Conservation (phyloP, 2,888 invertebrate species). For the Papilio gigon region DNA sequence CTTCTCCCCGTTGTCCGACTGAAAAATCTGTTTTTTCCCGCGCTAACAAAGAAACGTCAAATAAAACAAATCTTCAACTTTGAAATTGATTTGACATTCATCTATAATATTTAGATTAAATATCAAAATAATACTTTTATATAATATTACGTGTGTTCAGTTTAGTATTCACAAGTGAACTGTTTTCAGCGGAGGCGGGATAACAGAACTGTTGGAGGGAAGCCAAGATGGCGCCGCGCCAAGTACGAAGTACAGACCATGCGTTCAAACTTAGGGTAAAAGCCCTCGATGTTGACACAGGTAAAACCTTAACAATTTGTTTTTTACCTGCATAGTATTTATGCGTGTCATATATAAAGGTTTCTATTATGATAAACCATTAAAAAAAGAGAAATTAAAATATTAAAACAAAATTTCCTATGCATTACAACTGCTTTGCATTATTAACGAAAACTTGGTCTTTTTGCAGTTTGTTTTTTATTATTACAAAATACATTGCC, state of each 20-base stretch:
- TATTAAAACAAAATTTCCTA: too few relatives aligned
- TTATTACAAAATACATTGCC: too few relatives aligned
- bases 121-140: constrained; percentile 47
- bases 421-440: too few relatives aligned
- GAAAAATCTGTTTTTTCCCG: constrained; percentile 50
- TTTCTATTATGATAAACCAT: too few relatives aligned
- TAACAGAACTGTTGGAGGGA: constrained; percentile 59
- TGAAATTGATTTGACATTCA: constrained; percentile 20
- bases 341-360: too few relatives aligned
- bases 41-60: constrained; percentile 49
- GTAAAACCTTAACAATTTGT: not conserved
- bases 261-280: constrained; percentile 55
- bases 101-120: constrained; percentile 43
- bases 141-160: constrained; percentile 58
- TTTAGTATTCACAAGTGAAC: constrained; percentile 61
- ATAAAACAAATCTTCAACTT: constrained; percentile 9
- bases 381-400: too few relatives aligned
- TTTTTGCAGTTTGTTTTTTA: too few relatives aligned
- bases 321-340: too few relatives aligned
- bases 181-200: constrained; percentile 56
- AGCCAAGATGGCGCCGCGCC: constrained; percentile 79
- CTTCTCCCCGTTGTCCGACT: constrained; percentile 43
- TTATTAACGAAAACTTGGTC: too few relatives aligned
- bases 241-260: constrained; percentile 77
- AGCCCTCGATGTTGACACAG: constrained; percentile 42